A percentile compares a stretch with the other conserved stretches of the same genome.
phyloP scores from a whole-genome alignment of 2,113 vertebrate species.

The Willisornis vidua region DNA sequence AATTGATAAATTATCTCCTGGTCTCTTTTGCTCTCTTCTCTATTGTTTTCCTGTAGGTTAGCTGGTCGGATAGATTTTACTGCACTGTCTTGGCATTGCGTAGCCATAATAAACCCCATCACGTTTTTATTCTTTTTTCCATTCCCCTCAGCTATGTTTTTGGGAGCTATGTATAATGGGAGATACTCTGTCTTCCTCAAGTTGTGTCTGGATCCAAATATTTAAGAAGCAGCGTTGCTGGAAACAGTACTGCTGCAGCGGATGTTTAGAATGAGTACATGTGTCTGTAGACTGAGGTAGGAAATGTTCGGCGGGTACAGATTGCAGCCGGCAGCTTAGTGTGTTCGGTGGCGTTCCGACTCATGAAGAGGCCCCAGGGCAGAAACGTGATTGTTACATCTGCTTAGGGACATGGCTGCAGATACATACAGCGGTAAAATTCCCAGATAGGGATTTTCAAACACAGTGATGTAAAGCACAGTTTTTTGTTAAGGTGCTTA shows the following conservation, averaged over 20 bases:
- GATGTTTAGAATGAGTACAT: background rate
- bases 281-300: background rate
- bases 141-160: background rate
- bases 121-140: background rate
- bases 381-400: background rate
- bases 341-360: background rate
- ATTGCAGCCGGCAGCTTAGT: background rate
- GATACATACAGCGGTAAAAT: background rate
- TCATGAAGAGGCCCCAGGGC: background rate
- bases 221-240: background rate
- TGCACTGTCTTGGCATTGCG: background rate
- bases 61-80: background rate
- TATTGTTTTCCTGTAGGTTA: background rate
- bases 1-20: background rate
- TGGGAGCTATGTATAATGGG: background rate
- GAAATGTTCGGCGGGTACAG: background rate
- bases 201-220: background rate
- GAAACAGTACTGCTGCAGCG: background rate
- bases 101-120: background rate
- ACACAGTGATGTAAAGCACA: fast-evolving
- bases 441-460: background rate
- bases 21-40: background rate
- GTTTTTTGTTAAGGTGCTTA: background rate
- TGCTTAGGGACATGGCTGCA: background rate
- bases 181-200: background rate